Percentiles rank a stretch among this genome's conserved stretches.
Evolutionary conservation across 2,797 vertebrate genomes (phyloP).

Genomic region (Pangasius mekongensis): DNA sequence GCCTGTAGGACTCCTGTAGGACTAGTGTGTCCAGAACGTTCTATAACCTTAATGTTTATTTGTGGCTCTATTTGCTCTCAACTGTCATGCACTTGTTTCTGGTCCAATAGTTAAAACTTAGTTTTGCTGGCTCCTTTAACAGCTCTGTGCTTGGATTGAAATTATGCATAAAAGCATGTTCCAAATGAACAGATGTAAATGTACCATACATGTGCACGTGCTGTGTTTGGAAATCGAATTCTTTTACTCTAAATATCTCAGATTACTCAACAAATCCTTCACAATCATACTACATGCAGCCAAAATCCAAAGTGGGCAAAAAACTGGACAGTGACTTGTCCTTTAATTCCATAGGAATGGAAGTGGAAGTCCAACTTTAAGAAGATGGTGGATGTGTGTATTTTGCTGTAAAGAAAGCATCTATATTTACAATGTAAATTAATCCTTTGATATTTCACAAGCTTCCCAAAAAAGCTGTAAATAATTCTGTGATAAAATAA

Average conservation of each 20-base stretch:
- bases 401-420: not conserved
- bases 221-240: not conserved
- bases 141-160: not conserved
- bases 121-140: not conserved
- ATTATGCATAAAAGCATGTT: slow-evolving; percentile 5
- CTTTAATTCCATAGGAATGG: not conserved
- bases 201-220: not conserved
- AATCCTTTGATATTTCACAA: not conserved
- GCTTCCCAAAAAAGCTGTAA: not conserved
- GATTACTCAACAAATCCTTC: not conserved
- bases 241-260: not conserved
- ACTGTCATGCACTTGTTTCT: not conserved
- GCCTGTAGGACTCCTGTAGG: not conserved
- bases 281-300: not conserved
- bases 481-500: not conserved
- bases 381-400: not conserved
- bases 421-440: not conserved
- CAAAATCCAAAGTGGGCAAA: not conserved
- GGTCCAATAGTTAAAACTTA: not conserved
- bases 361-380: not conserved
- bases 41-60: not conserved
- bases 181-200: not conserved
- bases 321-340: not conserved
- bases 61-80: not conserved
- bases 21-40: not conserved